These are phyloP conservation scores for Aviceda subcristata DNA, from an alignment of 2,113 vertebrate species.

Conservation along the genomic window DNA sequence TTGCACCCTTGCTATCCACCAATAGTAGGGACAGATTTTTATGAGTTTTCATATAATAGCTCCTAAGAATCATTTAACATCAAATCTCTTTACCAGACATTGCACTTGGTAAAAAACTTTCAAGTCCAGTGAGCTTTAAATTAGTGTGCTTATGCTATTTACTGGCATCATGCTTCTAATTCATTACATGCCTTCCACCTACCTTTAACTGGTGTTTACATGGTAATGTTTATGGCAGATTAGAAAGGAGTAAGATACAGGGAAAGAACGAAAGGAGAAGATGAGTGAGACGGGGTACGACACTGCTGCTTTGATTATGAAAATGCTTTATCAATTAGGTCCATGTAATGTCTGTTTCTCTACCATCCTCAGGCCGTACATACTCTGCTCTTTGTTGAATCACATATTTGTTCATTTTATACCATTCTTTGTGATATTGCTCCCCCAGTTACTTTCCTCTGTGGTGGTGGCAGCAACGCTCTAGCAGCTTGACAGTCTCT, in stretches of 20 bases:
- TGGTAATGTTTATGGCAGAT: neutral
- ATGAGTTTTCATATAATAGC: neutral
- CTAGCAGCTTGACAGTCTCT: neutral
- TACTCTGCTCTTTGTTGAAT: neutral
- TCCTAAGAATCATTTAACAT: neutral
- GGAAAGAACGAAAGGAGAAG: neutral
- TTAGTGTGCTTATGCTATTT: neutral
- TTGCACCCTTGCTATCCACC: neutral
- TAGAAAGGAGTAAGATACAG: neutral
- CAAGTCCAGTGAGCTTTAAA: neutral
- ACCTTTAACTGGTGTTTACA: neutral
- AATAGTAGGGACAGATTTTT: neutral
- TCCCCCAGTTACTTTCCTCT: neutral
- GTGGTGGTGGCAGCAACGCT: neutral
- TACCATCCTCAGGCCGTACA: neutral
- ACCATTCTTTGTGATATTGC: neutral
- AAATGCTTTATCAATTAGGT: neutral
- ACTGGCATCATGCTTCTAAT: neutral
- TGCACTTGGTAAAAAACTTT: neutral
- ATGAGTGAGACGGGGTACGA: neutral
- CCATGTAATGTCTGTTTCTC: neutral
- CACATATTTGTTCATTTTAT: neutral
- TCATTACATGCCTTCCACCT: neutral
- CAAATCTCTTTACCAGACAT: neutral
- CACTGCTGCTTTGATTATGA: neutral